Conservation (phyloP, 2,888 invertebrate species). For the Venustoraphidia nigricollis region DNA sequence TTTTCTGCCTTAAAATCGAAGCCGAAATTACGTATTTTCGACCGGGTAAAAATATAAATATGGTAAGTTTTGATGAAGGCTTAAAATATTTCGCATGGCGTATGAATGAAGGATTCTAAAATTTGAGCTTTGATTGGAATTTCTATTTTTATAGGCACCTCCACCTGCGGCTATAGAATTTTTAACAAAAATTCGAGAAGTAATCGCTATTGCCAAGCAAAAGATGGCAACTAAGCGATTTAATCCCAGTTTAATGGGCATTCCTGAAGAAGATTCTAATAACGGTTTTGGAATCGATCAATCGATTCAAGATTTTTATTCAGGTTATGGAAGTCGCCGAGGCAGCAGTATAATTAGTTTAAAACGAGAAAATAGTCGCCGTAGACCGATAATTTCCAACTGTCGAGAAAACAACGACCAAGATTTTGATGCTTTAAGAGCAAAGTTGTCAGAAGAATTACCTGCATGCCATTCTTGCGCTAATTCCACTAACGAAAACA, state of each 20-base stretch:
- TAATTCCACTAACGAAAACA: slow-evolving; percentile 42
- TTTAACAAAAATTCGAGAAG: slow-evolving; percentile 75
- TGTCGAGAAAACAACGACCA: slow-evolving; percentile 49
- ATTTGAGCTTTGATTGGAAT: neutral
- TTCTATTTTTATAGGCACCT: slow-evolving; percentile 51
- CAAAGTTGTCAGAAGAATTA: slow-evolving; percentile 10
- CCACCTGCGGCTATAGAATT: slow-evolving; percentile 85
- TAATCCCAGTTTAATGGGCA: slow-evolving; percentile 59
- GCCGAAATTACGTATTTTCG: no score
- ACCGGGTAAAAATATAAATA: no score
- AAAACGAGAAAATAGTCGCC: slow-evolving; percentile 44
- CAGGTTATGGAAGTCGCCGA: slow-evolving; percentile 28
- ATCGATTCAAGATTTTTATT: slow-evolving; percentile 28
- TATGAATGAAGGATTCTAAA: no score
- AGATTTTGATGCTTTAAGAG: slow-evolving; percentile 13
- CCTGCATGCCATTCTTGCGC: slow-evolving; percentile 36
- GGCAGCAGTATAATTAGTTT: slow-evolving; percentile 39
- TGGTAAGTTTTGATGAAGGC: no score
- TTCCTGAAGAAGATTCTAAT: slow-evolving; percentile 61
- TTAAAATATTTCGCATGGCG: no score
- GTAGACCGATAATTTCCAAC: slow-evolving; percentile 41
- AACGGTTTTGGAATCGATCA: slow-evolving; percentile 28
- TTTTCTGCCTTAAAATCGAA: no score
- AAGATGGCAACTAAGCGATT: slow-evolving; percentile 74
- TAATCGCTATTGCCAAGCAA: slow-evolving; percentile 76